Conservation (phyloP, 2,113 vertebrate genomes). For the Xiphophorus hellerii region DNA sequence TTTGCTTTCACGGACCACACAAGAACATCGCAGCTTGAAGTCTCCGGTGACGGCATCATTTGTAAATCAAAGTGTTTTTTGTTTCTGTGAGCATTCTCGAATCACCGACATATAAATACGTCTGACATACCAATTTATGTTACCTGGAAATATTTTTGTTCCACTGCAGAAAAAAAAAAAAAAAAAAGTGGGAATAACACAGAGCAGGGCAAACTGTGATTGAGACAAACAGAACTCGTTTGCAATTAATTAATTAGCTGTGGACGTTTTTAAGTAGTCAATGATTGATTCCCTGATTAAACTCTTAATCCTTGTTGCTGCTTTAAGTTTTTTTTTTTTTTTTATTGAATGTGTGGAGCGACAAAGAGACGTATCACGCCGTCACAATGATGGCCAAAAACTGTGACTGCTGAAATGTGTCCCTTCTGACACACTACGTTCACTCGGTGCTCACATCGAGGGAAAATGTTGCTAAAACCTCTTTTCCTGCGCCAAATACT, state of each 20-base stretch:
- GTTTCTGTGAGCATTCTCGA: background rate
- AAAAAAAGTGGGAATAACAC: background rate
- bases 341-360: no score
- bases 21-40: background rate
- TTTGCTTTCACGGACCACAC: background rate
- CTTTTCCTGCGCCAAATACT: no score
- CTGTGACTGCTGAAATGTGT: no score
- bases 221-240: no score
- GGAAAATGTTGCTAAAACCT: no score
- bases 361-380: no score
- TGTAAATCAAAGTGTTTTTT: background rate
- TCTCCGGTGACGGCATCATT: background rate
- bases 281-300: background rate
- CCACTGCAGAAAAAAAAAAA: conserved; percentile 14
- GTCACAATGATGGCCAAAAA: no score
- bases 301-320: background rate
- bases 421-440: no score
- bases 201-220: background rate
- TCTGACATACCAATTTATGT: conserved; percentile 4
- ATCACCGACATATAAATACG: background rate
- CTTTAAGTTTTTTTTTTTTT: no score
- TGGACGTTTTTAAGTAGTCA: background rate
- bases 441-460: no score
- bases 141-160: conserved; percentile 17
- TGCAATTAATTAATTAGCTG: no score